Percentiles rank a stretch among this genome's conserved stretches.
Conservation (phyloP, 2,797 vertebrate species). For the Chelonia mydas region DNA sequence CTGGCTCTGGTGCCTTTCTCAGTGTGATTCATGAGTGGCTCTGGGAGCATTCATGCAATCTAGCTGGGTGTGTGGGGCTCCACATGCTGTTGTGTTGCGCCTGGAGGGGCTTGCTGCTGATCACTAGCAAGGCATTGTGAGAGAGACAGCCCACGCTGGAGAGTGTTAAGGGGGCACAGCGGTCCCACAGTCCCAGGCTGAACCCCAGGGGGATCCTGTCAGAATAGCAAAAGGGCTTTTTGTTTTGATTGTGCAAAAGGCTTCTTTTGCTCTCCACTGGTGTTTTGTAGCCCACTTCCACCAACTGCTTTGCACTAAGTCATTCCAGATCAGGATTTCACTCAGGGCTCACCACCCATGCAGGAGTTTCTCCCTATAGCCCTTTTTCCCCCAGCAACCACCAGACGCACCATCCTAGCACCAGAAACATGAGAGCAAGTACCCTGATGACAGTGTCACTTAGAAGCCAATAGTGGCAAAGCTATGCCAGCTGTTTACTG, state of each 20-base stretch:
- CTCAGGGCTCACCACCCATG: background rate
- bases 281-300: background rate
- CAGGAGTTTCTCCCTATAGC: background rate
- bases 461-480: background rate
- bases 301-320: accelerated
- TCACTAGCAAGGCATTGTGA: too few relatives aligned
- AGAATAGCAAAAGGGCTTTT: background rate
- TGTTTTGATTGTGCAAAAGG: conserved; percentile 27
- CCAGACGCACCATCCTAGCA: background rate
- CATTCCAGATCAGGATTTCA: background rate
- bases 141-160: too few relatives aligned
- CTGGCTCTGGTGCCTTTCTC: too few relatives aligned
- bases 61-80: too few relatives aligned
- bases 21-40: too few relatives aligned
- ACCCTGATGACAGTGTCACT: accelerated
- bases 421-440: background rate
- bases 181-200: too few relatives aligned
- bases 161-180: too few relatives aligned
- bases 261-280: background rate
- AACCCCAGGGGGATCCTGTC: too few relatives aligned
- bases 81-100: too few relatives aligned
- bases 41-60: too few relatives aligned
- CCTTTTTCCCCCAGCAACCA: background rate
- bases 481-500: background rate
- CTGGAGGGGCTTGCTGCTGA: too few relatives aligned